These are phyloP conservation scores for Mus minutoides DNA, from an alignment of 2,797 vertebrate species.

Conservation along the genomic window DNA sequence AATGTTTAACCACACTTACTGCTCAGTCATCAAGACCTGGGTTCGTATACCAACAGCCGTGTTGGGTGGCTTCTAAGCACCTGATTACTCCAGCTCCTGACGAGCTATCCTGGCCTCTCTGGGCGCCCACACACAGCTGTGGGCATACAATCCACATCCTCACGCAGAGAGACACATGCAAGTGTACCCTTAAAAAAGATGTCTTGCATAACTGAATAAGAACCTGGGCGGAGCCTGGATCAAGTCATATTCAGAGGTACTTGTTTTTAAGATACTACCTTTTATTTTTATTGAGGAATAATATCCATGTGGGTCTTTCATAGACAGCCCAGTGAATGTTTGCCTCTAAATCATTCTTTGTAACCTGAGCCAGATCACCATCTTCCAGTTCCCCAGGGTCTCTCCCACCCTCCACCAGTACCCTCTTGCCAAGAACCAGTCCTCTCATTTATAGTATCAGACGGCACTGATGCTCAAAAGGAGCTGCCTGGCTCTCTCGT, in stretches of 20 bases:
- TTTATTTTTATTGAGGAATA: neutral
- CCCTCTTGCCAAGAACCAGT: neutral
- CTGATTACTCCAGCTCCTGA: neutral
- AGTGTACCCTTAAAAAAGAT: neutral
- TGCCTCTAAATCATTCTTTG: neutral
- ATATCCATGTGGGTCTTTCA: neutral
- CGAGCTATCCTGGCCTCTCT: neutral
- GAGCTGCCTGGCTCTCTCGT: neutral
- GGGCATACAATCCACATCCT: neutral
- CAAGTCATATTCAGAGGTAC: neutral
- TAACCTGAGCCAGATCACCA: neutral
- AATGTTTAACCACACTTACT: neutral
- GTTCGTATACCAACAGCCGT: no score
- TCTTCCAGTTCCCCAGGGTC: neutral
- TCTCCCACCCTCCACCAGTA: no score
- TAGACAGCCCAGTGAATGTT: neutral
- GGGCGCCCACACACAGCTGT: neutral
- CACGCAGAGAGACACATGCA: neutral
- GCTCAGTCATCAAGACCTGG: neutral
- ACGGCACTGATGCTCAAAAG: neutral
- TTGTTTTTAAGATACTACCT: slow-evolving; percentile 30
- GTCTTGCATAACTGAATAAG: neutral
- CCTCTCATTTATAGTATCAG: neutral
- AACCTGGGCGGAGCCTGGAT: neutral
- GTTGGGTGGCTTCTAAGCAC: neutral